phyloP scores from a whole-genome alignment of 2,113 vertebrate genomes.

The Rhea pennata region DNA sequence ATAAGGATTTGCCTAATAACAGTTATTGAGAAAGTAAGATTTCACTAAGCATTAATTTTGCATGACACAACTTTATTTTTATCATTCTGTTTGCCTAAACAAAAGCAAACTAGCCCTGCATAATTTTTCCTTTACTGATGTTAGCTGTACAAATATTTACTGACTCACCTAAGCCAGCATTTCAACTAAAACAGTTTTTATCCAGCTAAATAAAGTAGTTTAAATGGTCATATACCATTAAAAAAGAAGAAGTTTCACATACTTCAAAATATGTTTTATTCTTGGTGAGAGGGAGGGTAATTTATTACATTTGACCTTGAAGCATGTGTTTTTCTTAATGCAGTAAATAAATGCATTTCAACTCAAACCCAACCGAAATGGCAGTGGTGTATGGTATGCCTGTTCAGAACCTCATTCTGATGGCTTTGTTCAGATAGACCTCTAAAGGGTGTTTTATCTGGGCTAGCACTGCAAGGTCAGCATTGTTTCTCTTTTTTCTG shows the following conservation, averaged over 20 bases:
- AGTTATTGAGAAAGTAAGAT: constrained; percentile 2
- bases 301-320: neutral
- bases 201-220: constrained; percentile 13
- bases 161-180: constrained; percentile 1
- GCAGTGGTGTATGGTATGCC: neutral
- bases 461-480: neutral
- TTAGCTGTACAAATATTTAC: constrained; percentile 54
- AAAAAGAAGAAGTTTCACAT: neutral
- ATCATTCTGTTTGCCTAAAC: constrained; percentile 58
- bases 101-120: constrained; percentile 60
- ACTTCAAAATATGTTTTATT: neutral
- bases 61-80: constrained; percentile 50
- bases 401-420: neutral
- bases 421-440: neutral
- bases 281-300: neutral
- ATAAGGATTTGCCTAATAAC: neutral
- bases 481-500: neutral
- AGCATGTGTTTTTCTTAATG: neutral
- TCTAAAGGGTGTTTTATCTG: neutral
- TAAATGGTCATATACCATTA: neutral
- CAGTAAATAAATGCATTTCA: neutral
- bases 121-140: constrained; percentile 53
- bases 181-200: constrained; percentile 33
- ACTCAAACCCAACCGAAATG: neutral
- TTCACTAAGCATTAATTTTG: constrained; percentile 9